A percentile compares a stretch with the other conserved stretches of the same genome.
Conservation (phyloP, 1,140 invertebrate species). For the Zaprionus davidi region DNA sequence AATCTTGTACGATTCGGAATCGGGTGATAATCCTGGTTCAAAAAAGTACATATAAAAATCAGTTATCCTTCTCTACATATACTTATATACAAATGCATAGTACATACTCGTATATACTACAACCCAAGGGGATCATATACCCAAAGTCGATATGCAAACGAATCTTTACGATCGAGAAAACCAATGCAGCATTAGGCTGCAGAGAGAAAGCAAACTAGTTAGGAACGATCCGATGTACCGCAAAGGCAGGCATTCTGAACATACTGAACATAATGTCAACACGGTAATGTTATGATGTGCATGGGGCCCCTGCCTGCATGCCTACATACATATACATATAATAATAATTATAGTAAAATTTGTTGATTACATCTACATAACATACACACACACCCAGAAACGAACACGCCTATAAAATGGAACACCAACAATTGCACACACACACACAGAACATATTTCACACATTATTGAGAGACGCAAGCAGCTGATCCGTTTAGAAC, state of each 20-base stretch:
- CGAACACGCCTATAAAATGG: conserved; percentile 21
- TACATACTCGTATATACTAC: conserved; percentile 44
- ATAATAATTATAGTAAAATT: conserved; percentile 73
- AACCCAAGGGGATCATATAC: conserved; percentile 67
- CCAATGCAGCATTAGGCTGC: conserved; percentile 36
- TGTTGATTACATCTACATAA: conserved; percentile 73
- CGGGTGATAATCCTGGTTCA: not conserved
- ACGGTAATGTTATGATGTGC: conserved; percentile 38
- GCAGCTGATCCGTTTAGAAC: conserved; percentile 53
- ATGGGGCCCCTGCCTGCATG: conserved; percentile 26
- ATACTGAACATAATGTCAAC: conserved; percentile 25
- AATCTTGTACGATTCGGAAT: conserved; percentile 67
- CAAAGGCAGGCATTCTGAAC: conserved; percentile 24
- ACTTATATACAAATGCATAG: conserved; percentile 62
- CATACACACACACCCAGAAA: conserved; percentile 50
- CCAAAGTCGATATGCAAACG: conserved; percentile 39
- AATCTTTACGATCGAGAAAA: conserved; percentile 19
- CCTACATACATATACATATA: conserved; percentile 54
- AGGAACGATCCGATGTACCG: conserved; percentile 51
- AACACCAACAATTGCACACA: conserved; percentile 35
- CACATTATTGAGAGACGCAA: conserved; percentile 31
- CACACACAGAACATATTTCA: conserved; percentile 21
- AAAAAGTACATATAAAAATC: conserved; percentile 51
- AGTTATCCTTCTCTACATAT: conserved; percentile 75
- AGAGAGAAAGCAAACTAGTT: conserved; percentile 68